phyloP scores from a whole-genome alignment of 37 sponge, comb jelly and placozoan genomes.

The Chondrosia reniformis region DNA sequence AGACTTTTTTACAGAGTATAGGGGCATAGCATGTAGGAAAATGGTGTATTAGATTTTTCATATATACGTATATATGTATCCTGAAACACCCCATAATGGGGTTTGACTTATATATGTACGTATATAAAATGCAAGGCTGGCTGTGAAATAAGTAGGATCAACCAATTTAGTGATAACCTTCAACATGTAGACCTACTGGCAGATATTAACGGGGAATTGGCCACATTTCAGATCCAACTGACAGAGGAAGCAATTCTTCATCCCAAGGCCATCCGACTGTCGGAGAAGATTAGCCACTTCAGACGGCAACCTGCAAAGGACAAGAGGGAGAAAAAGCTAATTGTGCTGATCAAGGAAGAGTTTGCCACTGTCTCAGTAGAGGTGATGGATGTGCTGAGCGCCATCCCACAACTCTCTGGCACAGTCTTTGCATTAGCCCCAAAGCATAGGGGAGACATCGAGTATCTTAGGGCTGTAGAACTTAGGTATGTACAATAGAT shows the following conservation, averaged over 20 bases:
- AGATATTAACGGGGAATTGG: slow-evolving; percentile 22
- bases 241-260: slow-evolving; percentile 10
- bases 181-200: not conserved
- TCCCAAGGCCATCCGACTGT: slow-evolving; percentile 47
- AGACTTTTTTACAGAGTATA: no score
- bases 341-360: slow-evolving; percentile 54
- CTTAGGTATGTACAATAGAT: slow-evolving; percentile 49
- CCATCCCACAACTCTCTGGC: slow-evolving; percentile 45
- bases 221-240: slow-evolving; percentile 9
- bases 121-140: no score
- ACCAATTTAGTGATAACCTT: no score
- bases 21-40: no score
- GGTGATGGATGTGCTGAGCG: slow-evolving; percentile 42
- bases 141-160: no score
- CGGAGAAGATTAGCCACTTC: slow-evolving; percentile 18
- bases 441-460: not conserved
- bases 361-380: slow-evolving; percentile 60
- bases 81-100: no score
- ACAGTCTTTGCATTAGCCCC: slow-evolving; percentile 56
- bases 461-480: slow-evolving; percentile 49
- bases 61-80: no score
- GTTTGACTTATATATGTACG: no score
- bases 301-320: slow-evolving; percentile 1
- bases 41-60: no score
- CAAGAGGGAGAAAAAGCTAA: slow-evolving; percentile 26